Evolutionary conservation across 2,888 invertebrate genomes (phyloP), one percentile per base, ranked within the genome.

Genomic region (Monoplex corrugatus): DNA sequence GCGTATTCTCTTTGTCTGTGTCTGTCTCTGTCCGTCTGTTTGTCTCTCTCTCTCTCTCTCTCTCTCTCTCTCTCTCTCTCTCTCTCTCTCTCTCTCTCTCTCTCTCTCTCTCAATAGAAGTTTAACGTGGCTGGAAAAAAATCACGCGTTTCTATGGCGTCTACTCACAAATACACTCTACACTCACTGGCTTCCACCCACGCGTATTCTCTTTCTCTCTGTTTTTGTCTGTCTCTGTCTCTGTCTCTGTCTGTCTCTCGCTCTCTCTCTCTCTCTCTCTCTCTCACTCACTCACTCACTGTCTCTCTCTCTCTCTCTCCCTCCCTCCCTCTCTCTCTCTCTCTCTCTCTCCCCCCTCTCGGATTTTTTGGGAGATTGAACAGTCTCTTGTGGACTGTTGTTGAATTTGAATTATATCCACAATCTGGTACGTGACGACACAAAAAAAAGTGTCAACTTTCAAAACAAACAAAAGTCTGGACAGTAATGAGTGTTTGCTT

Each of bases 231-330:
- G 19, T 68, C 68, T 68, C 68, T 68, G 19, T 23, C 68, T 68
- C 68, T 68, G 19, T 68, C 68, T 68, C 68, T 68, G 19, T 68
- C n/a, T n/a, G 16, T 68, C 68, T n/a, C 68, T 5, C 68, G 5
- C n/a, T 68, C 68, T 68, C 68, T 68, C 68, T 68, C 68, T 23
- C n/a, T 68, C 68, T 68, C 68, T 68, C 68, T n/a, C 68, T 68
- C 68, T 68, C n/a, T 68, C 68, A 5, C 68, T 68, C n/a, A 19
- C 68, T 68, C n/a, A 5, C 68, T n/a, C 68, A 5, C 68, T n/a
- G 16, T n/a, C 68, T 28, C 68, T n/a, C 68, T 28, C 68, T 68
- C 68, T 68, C 68, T 68, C 68, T 68, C 32, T n/a, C 72, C n/a
- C 72, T n/a, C 72, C 8, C 8, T 10, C 57, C 10, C 57, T 57